Evolutionary conservation across 2,113 vertebrate genomes (phyloP).

Genomic region (Phrynocephalus versicolor): DNA sequence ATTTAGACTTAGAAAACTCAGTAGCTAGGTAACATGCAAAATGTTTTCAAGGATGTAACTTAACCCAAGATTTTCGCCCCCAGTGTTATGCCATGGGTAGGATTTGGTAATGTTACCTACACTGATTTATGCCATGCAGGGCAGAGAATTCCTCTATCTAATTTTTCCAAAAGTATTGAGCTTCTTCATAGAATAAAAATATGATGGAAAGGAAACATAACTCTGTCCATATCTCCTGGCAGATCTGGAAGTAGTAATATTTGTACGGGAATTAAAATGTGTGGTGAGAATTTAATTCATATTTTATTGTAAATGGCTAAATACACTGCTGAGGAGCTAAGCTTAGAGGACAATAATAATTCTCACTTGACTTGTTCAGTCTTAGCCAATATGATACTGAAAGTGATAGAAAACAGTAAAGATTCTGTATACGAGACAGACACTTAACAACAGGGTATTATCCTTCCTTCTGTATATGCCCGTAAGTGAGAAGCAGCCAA

Average conservation of each 20-base stretch:
- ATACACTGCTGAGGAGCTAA: not conserved
- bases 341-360: not conserved
- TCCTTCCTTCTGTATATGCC: not conserved
- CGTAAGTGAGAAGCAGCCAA: not conserved
- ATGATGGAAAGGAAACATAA: no score
- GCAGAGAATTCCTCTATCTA: not conserved
- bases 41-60: not conserved
- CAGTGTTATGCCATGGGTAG: not conserved
- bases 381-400: not conserved
- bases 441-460: not conserved
- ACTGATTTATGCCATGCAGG: not conserved
- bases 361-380: not conserved
- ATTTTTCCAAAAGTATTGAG: not conserved
- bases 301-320: not conserved
- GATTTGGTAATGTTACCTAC: not conserved
- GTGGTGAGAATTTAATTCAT: not conserved
- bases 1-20: not conserved
- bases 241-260: not conserved
- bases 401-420: not conserved
- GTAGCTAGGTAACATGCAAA: not conserved
- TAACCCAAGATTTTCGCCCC: not conserved
- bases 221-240: not conserved
- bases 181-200: not conserved
- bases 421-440: not conserved
- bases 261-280: not conserved